A percentile compares a stretch with the other conserved stretches of the same genome.
phyloP scores from a whole-genome alignment of 1,140 invertebrate species.

The Drosophila bocki region DNA sequence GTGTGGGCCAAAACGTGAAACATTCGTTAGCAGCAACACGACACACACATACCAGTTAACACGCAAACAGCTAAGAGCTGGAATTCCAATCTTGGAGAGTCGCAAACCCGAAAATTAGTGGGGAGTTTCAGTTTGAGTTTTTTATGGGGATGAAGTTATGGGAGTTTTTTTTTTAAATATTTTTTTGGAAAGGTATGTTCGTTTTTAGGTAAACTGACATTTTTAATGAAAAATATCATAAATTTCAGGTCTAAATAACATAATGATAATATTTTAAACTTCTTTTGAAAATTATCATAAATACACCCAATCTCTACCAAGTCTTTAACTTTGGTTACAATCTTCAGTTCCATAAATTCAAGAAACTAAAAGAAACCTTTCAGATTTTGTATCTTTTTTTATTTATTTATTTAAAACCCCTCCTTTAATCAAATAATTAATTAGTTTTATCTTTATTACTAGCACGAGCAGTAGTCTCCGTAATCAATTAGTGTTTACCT shows the following conservation, averaged over 20 bases:
- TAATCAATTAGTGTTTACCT: slow-evolving; percentile 10
- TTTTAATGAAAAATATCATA: no score
- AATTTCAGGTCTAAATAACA: no score
- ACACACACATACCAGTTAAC: slow-evolving; percentile 17
- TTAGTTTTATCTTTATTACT: neutral
- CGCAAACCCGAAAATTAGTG: slow-evolving; percentile 22
- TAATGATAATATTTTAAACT: no score
- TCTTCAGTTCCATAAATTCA: neutral
- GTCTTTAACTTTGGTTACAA: neutral
- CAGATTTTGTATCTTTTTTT: neutral
- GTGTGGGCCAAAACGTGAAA: slow-evolving; percentile 43
- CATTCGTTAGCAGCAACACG: slow-evolving; percentile 52
- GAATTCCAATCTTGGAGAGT: slow-evolving; percentile 32
- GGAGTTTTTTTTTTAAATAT: neutral
- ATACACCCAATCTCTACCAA: neutral
- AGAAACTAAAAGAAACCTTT: neutral
- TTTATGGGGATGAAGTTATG: neutral
- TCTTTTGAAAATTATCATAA: no score
- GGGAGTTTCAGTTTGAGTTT: neutral
- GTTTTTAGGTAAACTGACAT: neutral
- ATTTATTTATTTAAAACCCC: neutral
- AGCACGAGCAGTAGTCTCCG: neutral
- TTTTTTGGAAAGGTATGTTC: neutral
- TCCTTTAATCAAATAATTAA: neutral
- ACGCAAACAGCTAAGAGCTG: slow-evolving; percentile 32